Evolutionary conservation across 2,797 vertebrate genomes (phyloP), one percentile per base, ranked within the genome.

Genomic region (Phoeniculus purpureus): DNA sequence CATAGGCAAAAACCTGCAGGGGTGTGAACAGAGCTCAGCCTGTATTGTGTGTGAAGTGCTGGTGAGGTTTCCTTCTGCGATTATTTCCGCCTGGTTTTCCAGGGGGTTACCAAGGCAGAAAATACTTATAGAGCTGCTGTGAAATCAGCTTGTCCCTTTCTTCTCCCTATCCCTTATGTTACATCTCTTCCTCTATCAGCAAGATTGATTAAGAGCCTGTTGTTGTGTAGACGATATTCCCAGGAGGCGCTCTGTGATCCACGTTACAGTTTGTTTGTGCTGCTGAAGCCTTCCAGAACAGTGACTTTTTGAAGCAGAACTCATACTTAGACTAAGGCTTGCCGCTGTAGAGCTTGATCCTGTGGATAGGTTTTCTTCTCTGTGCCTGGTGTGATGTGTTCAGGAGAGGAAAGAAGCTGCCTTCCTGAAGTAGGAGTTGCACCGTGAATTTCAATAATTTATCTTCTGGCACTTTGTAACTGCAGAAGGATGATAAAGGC

Each of bases 371-470:
- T 90, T 73, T 76, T 51, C 21, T 51, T 71, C 68, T 48, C 64
- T 89, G 64, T 89, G 45, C 32, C 78, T 81, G 71, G 50, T 19
- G 4, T 21, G 17, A 43, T 83, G 52, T 65, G 13, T 45, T 80
- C 37, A 34, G 70, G 13, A 10, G 43, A 47, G 54, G 40, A 71
- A 59, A 60, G 64, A 70, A 79, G 32, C 48, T 14, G 31, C 31
- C 66, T 84, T 85, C 23, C 7, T 2, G 7, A 87, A 85, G 62
- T 27, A 52, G 40, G 34, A 90, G 52, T 23, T 92, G 64, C 10
- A 15, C 62, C 52, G 5, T 56, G 71, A 81, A 88, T 94, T 91
- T 91, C 64, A 92, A 31, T 80, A 79, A n/a, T 22, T 73, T 66
- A 37, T 81, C 48, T 91, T 78, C 85, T 71, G 88, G 52, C 52